phyloP scores from a whole-genome alignment of 1,140 invertebrate genomes.

The Neodiprion lecontei region DNA sequence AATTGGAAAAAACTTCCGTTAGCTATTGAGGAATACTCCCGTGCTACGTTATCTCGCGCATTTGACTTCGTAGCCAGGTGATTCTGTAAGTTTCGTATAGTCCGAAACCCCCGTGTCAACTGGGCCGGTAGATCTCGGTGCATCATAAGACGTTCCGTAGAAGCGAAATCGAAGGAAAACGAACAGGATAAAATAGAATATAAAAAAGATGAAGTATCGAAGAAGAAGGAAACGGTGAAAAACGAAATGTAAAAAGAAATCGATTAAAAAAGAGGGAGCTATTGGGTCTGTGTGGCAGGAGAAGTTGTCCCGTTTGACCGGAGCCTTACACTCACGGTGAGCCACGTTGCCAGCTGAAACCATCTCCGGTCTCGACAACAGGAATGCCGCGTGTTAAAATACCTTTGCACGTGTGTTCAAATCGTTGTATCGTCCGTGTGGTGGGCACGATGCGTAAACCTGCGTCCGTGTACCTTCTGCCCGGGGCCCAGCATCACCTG shows the following conservation, averaged over 20 bases:
- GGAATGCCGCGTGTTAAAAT: constrained; percentile 62
- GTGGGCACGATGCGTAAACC: constrained; percentile 43
- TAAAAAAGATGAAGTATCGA: constrained; percentile 10
- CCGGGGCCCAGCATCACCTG: constrained; percentile 57
- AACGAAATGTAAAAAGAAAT: constrained; percentile 7
- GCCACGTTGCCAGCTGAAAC: constrained; percentile 58
- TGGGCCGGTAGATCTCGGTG: too few relatives aligned
- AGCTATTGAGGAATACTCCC: too few relatives aligned
- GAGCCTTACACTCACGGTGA: constrained; percentile 40
- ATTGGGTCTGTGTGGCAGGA: constrained; percentile 9
- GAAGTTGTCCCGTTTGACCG: constrained; percentile 25
- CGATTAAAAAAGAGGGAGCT: constrained; percentile 8
- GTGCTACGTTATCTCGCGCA: too few relatives aligned
- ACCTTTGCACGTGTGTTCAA: constrained; percentile 42
- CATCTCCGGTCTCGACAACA: constrained; percentile 51
- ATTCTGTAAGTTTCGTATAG: too few relatives aligned
- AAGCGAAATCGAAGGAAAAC: too few relatives aligned
- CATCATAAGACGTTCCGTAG: too few relatives aligned
- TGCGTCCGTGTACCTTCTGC: constrained; percentile 22
- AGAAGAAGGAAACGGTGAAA: not conserved
- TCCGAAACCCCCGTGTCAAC: too few relatives aligned
- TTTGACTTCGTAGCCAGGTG: too few relatives aligned
- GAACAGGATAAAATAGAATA: constrained; percentile 4
- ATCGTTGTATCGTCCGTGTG: constrained; percentile 19
- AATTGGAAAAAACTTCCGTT: too few relatives aligned